Evolutionary conservation across 2,888 invertebrate species (phyloP).

Genomic region (Dusona sp.): DNA sequence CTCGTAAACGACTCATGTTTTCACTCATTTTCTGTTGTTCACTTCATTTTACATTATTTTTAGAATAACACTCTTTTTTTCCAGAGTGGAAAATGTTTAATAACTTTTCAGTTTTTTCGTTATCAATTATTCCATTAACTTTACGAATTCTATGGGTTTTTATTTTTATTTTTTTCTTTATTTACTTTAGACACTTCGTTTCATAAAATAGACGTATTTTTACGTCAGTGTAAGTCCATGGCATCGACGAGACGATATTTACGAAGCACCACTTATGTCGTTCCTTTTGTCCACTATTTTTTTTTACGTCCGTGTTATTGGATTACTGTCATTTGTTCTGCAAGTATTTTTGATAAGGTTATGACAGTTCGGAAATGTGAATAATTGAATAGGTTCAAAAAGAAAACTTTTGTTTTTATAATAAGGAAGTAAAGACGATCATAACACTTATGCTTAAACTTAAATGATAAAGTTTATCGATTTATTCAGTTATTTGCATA

Average conservation of each 20-base stretch:
- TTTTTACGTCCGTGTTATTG: neutral
- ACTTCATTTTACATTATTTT: conserved; percentile 12
- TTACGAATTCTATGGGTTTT: neutral
- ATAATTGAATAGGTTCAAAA: neutral
- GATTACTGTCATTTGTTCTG: neutral
- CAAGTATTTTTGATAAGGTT: neutral
- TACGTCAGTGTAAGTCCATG: neutral
- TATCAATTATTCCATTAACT: no score
- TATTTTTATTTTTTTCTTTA: neutral
- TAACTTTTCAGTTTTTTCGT: neutral
- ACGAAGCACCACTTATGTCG: neutral
- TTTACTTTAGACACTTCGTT: neutral
- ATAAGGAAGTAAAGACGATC: neutral
- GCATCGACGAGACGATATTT: neutral
- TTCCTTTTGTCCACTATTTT: neutral
- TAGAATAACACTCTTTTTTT: neutral
- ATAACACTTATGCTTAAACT: neutral
- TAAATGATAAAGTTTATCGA: neutral
- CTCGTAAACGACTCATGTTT: conserved; percentile 79
- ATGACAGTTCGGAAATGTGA: neutral
- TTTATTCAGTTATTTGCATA: neutral
- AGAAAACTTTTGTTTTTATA: neutral
- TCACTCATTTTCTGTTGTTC: conserved; percentile 54
- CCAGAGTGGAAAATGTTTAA: neutral
- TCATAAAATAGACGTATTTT: neutral